These are phyloP conservation scores for Lasioglossum villosulum DNA, from an alignment of 2,888 invertebrate species.

Conservation along the genomic window DNA sequence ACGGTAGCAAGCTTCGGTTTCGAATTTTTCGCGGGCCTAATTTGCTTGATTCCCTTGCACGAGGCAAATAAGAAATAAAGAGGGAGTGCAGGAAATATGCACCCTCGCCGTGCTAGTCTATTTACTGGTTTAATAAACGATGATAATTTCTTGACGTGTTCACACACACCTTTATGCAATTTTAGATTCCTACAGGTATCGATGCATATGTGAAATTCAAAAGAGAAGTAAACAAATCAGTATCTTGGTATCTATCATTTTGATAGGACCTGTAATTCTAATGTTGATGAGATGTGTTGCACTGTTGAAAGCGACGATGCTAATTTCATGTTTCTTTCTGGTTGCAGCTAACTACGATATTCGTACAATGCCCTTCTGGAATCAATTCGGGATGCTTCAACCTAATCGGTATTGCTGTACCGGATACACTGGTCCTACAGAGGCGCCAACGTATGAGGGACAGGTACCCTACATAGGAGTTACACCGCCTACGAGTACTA, in stretches of 20 bases:
- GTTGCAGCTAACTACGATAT: conserved; percentile 74
- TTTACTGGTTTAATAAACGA: background rate
- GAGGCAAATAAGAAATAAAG: background rate
- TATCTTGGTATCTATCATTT: too few species aligned
- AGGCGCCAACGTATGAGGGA: conserved; percentile 77
- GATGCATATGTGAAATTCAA: too few species aligned
- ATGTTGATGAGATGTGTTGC: background rate
- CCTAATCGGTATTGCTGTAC: conserved; percentile 35
- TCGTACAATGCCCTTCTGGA: conserved; percentile 71
- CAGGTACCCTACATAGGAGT: conserved; percentile 75
- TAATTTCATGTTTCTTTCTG: background rate
- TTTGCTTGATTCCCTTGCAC: background rate
- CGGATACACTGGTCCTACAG: conserved; percentile 30
- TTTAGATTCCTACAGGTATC: background rate
- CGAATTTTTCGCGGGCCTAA: background rate
- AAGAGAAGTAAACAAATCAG: background rate
- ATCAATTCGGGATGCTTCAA: conserved; percentile 67
- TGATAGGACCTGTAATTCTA: too few species aligned
- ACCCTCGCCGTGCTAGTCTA: background rate
- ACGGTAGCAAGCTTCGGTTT: background rate
- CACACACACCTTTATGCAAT: background rate
- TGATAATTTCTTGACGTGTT: background rate
- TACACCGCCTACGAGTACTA: conserved; percentile 64
- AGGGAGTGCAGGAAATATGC: background rate
- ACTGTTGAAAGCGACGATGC: background rate